These are phyloP conservation scores for Andrena flavipes DNA, from an alignment of 2,888 invertebrate genomes.

Conservation along the genomic window DNA sequence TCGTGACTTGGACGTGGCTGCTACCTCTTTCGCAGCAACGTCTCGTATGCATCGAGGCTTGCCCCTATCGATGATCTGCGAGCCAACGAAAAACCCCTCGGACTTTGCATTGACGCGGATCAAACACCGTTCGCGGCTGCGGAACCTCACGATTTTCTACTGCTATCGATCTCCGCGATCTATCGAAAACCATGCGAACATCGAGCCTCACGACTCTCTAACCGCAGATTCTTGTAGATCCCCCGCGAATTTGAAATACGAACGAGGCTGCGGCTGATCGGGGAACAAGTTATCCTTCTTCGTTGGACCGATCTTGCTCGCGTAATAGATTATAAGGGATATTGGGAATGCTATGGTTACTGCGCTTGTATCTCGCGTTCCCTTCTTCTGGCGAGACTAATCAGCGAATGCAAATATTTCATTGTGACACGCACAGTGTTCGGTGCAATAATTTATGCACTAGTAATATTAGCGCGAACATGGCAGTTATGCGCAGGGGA, in stretches of 20 bases:
- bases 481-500: background rate
- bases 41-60: conserved; percentile 28
- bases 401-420: too few relatives aligned
- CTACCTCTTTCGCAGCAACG: conserved; percentile 55
- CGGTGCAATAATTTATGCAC: background rate
- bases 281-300: conserved; percentile 1
- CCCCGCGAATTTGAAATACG: conserved; percentile 52
- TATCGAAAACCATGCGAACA: conserved; percentile 53
- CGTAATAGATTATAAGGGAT: conserved; percentile 43
- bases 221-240: conserved; percentile 53
- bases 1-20: conserved; percentile 66
- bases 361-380: background rate
- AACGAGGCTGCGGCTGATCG: conserved; percentile 28
- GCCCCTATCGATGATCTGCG: conserved; percentile 54
- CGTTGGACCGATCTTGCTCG: background rate
- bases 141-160: conserved; percentile 58
- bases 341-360: background rate
- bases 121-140: conserved; percentile 42
- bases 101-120: conserved; percentile 59
- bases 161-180: conserved; percentile 48
- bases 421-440: too few relatives aligned
- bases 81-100: conserved; percentile 33
- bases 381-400: background rate
- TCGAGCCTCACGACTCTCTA: conserved; percentile 47
- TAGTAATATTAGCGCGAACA: background rate